Evolutionary conservation across 2,888 invertebrate species (phyloP).

Genomic region (Oscheius sp.): DNA sequence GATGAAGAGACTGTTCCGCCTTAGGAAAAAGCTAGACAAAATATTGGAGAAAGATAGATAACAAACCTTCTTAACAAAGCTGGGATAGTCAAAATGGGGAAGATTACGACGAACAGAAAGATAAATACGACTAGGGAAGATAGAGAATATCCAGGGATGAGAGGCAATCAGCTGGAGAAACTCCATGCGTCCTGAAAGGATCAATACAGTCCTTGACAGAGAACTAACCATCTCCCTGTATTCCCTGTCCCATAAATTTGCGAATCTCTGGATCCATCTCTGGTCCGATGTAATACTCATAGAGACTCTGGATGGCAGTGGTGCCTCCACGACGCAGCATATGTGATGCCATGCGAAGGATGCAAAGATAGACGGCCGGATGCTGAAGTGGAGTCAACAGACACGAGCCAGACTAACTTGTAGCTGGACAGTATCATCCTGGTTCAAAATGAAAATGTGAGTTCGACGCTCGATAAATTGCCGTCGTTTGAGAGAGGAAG

Average conservation of each 20-base stretch:
- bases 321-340: conserved; percentile 68
- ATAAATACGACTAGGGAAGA: conserved; percentile 69
- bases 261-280: conserved; percentile 62
- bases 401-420: conserved; percentile 30
- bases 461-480: conserved; percentile 70
- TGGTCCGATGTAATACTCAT: conserved; percentile 59
- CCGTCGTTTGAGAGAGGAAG: conserved; percentile 66
- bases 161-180: conserved; percentile 63
- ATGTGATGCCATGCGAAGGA: conserved; percentile 58
- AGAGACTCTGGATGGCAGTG: conserved; percentile 67
- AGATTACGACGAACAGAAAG: conserved; percentile 68
- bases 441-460: conserved; percentile 66
- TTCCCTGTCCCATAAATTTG: conserved; percentile 61
- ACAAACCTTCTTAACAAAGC: conserved; percentile 62
- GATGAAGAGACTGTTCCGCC: conserved; percentile 4
- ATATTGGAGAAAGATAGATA: background rate
- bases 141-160: conserved; percentile 69
- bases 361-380: conserved; percentile 66
- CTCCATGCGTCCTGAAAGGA: conserved; percentile 39
- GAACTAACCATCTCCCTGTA: too few species aligned
- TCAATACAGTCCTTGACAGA: too few species aligned
- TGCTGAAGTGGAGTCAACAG: conserved; percentile 54
- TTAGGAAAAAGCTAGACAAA: conserved; percentile 17
- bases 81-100: conserved; percentile 66
- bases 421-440: conserved; percentile 56